phyloP scores from a whole-genome alignment of 1,140 invertebrate species.

The Pollicipes pollicipes region DNA sequence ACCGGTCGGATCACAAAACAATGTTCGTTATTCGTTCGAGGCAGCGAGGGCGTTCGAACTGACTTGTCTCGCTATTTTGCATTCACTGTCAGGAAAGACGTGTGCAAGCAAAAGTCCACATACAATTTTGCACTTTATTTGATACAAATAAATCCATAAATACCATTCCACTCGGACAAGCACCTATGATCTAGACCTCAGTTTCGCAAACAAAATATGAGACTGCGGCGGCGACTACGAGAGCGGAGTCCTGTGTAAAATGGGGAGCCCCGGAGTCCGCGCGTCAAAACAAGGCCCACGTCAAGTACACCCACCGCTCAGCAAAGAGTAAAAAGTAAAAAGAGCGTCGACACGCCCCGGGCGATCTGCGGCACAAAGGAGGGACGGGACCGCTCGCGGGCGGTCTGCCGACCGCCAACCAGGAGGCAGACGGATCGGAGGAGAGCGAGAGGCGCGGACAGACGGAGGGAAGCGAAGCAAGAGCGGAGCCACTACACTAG shows the following conservation, averaged over 20 bases:
- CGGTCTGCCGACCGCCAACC: no score
- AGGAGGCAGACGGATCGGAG: no score
- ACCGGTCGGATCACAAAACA: no score
- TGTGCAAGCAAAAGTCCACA: no score
- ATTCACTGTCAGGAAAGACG: no score
- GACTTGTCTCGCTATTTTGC: no score
- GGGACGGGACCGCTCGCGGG: no score
- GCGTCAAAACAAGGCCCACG: background rate
- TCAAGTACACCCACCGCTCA: background rate
- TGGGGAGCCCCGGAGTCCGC: background rate
- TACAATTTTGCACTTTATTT: background rate
- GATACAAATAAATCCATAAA: slow-evolving; percentile 2
- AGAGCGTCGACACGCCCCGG: no score
- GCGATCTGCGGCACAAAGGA: no score
- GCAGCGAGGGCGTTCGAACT: no score
- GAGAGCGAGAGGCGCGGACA: background rate
- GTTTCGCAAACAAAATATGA: slow-evolving; percentile 1
- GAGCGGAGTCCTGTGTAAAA: background rate
- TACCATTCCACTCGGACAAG: slow-evolving; percentile 1
- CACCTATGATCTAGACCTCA: background rate
- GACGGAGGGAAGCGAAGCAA: background rate
- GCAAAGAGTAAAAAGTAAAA: background rate
- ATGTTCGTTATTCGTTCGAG: no score
- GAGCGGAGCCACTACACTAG: background rate
- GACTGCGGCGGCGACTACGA: background rate